Base-by-base conservation (phyloP, 2,888 invertebrate species). In the Hypomecis punctinalis region DNA sequence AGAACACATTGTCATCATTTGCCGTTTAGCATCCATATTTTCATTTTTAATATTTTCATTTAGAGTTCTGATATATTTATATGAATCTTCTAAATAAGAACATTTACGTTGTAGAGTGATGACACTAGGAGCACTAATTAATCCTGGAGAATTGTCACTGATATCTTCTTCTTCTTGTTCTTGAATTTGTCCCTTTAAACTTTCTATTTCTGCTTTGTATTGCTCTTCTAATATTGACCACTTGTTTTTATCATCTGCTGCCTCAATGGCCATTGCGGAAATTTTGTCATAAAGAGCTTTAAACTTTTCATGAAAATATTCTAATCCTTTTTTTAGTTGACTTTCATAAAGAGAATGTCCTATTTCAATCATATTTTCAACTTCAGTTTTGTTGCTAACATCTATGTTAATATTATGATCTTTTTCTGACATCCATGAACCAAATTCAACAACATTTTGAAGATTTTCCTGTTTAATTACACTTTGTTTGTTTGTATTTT, bases 31-130 rank as follows among this genome's bases (percentile, higher is more conserved):
- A 78, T 92, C 85, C 73, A 91, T 75, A 73, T 91, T 83, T 82
- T 94, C 91, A 79, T 92, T 92, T 74, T 91, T 93, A 39, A 93
- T 85, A 69, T 94, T 93, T 66, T 94, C 88, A 74, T 94, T 93
- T 45, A 89, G 78, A 4, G 94, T 90, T 83, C 93, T 89, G 43
- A 89, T 84, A 63, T 86, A 81, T 78, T 84, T 91, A 59, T 91
- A 91, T 0, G 85, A 83, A 49, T 91, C 89, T 77, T 92, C 90
- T 69, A 93, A 78, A 77, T 88, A 93, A 23, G 73, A 75, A 72
- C 92, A 86, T 78, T 94, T 93, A 73, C 90, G 87, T 80, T 91
- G 85, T 59, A 92, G 76, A 51, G 70, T 74, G 40, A 64, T 68
- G 6, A 74, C 37, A 54, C 79, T 82, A 0, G 81, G 83, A 43